Evolutionary conservation across 2,113 vertebrate species (phyloP), one percentile per base, ranked within the genome.

Genomic region (Pteropus alecto): DNA sequence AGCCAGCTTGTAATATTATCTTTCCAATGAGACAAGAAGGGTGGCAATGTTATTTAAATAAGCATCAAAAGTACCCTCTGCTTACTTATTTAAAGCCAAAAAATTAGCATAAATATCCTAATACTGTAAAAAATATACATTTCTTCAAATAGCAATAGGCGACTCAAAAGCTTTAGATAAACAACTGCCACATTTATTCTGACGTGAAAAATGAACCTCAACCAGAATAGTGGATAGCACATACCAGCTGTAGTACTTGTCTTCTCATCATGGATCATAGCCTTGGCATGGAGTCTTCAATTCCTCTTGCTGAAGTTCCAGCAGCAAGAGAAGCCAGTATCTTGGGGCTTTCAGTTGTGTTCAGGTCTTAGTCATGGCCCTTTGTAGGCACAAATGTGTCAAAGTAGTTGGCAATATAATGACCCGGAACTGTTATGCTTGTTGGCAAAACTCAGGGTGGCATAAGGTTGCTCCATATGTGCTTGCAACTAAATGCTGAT

Each of bases 391-490:
- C 89, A 97, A 96, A 68, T 88, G 26, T 93, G 63, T 98, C 78
- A 78, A 85, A 95, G 58, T 95, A 79, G 70, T 87, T 70, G 88
- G 86, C 94, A 93, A 21, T 18, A 43, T 94, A 95, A 93, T 67
- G 97, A 95, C 95, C 83, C 61, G 89, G 86, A 78, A 82, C 11
- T 86, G 3, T 96, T 98, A 89, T 95, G 95, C 86, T 97, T 98
- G 77, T 94, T 98, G 98, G 97, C 98, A 97, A 84, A 0, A 0
- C 70, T 74, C 65, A 95, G 41, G 22, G 63, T 22, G 96, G 90
- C 98, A 98, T 94, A 98, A 98, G 97, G 97, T 95, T 98, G 86
- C 93, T 94, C 97, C 93, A 77, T 98, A 97, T 98, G 98, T 85
- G 97, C 95, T 97, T 95, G 97, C 96, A 94, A 46, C 61, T 94